A percentile compares a stretch with the other conserved stretches of the same genome.
Conservation (phyloP, 2,888 invertebrate species). For the Choreutis nemorana region DNA sequence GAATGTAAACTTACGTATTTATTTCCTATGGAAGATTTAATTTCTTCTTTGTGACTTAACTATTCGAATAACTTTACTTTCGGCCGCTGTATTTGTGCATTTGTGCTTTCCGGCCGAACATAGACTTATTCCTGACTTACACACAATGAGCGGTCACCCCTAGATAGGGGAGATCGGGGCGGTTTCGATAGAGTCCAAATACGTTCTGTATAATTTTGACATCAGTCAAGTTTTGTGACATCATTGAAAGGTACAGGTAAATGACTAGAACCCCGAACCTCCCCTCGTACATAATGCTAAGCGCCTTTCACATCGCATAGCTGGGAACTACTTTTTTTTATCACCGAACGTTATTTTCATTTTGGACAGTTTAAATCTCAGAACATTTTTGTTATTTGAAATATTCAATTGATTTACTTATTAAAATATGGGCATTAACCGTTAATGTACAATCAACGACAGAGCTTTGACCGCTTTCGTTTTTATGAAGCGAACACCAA, state of each 20-base stretch:
- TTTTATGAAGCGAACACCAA: conserved; percentile 9
- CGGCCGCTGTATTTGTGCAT: conserved; percentile 34
- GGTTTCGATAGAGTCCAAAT: too few species aligned
- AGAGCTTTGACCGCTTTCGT: conserved; percentile 13
- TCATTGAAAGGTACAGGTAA: too few species aligned
- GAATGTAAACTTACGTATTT: conserved; percentile 51
- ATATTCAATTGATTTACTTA: conserved; percentile 54
- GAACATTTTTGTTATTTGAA: conserved; percentile 28
- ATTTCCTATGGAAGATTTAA: conserved; percentile 61
- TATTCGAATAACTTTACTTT: conserved; percentile 22
- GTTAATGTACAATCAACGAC: conserved; percentile 44
- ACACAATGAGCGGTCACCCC: too few species aligned
- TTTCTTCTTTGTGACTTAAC: conserved; percentile 54
- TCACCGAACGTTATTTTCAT: conserved; percentile 25
- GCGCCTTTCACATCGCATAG: conserved; percentile 21
- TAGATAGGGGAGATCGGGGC: too few species aligned
- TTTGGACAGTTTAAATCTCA: conserved; percentile 42
- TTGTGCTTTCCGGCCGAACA: conserved; percentile 46
- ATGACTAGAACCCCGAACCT: too few species aligned
- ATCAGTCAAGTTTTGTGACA: too few species aligned
- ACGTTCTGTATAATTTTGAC: too few species aligned
- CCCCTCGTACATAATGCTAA: conserved; percentile 34
- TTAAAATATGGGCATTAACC: conserved; percentile 53
- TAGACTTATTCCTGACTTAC: conserved; percentile 12
- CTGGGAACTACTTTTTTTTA: conserved; percentile 18